A percentile compares a stretch with the other conserved stretches of the same genome.
These are phyloP conservation scores for Metopia argyrocephala DNA, from an alignment of 2,888 invertebrate species.

Conservation along the genomic window DNA sequence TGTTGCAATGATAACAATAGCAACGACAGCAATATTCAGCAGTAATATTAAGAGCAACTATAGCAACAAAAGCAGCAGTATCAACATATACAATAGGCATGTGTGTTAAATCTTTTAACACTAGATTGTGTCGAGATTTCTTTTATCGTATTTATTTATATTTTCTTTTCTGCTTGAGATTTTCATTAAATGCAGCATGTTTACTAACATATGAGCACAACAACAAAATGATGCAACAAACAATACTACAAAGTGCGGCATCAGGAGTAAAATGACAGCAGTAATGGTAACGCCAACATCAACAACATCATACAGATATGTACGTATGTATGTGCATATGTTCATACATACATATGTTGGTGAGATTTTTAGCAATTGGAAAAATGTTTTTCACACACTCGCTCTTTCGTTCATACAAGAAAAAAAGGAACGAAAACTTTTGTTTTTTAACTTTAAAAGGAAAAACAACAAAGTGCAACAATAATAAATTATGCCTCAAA, in stretches of 20 bases:
- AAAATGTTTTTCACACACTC: slow-evolving; percentile 27
- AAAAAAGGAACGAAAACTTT: slow-evolving; percentile 44
- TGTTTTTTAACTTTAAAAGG: slow-evolving; percentile 43
- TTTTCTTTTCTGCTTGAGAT: background rate
- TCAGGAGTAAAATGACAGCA: slow-evolving; percentile 11
- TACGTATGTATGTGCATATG: slow-evolving; percentile 1
- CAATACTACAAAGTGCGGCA: background rate
- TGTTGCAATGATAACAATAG: background rate
- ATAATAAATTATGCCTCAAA: background rate
- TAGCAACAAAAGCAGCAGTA: slow-evolving; percentile 15
- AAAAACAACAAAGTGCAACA: slow-evolving; percentile 16
- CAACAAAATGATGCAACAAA: slow-evolving; percentile 17
- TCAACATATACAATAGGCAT: slow-evolving; percentile 37
- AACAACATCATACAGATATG: too few relatives aligned
- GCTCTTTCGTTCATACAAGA: too few relatives aligned
- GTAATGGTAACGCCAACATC: background rate
- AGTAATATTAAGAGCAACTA: slow-evolving; percentile 18
- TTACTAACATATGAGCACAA: slow-evolving; percentile 35
- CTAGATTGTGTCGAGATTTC: slow-evolving; percentile 48
- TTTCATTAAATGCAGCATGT: slow-evolving; percentile 27
- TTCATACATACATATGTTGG: slow-evolving; percentile 1
- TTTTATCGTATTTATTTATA: slow-evolving; percentile 4
- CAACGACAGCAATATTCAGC: background rate
- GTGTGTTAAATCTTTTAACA: slow-evolving; percentile 63
- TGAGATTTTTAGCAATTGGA: slow-evolving; percentile 42